Conservation (phyloP, 2,113 vertebrate species). For the Hippolais icterina region DNA sequence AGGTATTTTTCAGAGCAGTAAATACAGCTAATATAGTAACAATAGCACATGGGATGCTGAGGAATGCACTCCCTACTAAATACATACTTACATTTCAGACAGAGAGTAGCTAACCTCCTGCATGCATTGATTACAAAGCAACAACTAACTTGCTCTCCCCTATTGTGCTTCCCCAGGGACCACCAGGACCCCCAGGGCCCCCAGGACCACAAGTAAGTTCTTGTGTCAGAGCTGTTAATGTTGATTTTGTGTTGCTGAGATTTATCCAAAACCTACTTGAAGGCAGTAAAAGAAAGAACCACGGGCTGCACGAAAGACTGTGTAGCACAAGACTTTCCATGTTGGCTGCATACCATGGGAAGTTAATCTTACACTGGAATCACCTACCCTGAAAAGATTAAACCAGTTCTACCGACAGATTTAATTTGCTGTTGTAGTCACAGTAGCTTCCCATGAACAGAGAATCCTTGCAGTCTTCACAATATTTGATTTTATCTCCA, state of each 20-base stretch:
- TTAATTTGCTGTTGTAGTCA: slow-evolving; percentile 21
- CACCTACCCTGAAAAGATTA: background rate
- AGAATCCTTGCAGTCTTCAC: background rate
- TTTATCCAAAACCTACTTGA: slow-evolving; percentile 4
- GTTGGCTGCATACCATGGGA: background rate
- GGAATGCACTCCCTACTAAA: background rate
- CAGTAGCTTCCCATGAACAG: background rate
- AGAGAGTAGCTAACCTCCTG: background rate
- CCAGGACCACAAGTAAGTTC: slow-evolving; percentile 83
- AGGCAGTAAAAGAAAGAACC: background rate
- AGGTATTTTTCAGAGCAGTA: background rate
- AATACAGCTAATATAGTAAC: background rate
- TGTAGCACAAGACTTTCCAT: background rate
- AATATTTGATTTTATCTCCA: background rate
- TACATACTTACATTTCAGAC: background rate
- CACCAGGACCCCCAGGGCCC: slow-evolving; percentile 79
- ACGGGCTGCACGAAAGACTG: background rate
- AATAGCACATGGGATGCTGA: background rate
- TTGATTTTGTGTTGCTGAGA: background rate
- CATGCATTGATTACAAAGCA: background rate
- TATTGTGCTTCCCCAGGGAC: slow-evolving; percentile 79
- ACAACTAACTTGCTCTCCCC: background rate
- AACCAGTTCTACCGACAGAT: slow-evolving; percentile 5
- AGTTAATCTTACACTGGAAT: slow-evolving; percentile 13
- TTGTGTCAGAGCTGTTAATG: background rate